Percentiles rank a stretch among this genome's conserved stretches.
Evolutionary conservation across 2,113 vertebrate genomes (phyloP).

Genomic region (Rhegmatorhina hoffmannsi): DNA sequence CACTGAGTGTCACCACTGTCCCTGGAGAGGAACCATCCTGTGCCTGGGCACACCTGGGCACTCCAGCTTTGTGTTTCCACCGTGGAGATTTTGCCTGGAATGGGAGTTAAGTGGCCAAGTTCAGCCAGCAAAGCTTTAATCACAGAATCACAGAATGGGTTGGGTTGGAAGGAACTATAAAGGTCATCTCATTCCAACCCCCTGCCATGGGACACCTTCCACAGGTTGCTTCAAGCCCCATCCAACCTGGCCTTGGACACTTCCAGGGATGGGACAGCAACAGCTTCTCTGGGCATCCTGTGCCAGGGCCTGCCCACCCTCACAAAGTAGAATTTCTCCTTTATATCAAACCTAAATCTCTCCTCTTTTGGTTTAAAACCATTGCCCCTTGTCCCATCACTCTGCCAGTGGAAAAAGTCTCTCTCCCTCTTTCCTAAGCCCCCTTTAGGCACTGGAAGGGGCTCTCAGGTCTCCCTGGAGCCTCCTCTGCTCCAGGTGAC

Average conservation of each 20-base stretch:
- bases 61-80: neutral
- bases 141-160: neutral
- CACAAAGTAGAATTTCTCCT: neutral
- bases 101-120: fast-evolving
- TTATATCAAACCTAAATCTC: neutral
- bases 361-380: neutral
- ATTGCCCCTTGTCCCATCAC: neutral
- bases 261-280: neutral
- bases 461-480: neutral
- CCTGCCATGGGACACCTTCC: neutral
- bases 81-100: fast-evolving
- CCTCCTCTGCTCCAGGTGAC: neutral
- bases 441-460: neutral
- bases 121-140: neutral
- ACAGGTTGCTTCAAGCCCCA: neutral
- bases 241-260: neutral
- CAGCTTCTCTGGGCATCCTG: neutral
- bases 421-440: neutral
- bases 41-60: neutral
- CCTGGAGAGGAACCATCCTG: neutral
- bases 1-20: neutral
- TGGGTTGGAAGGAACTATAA: neutral
- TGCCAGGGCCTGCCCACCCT: neutral
- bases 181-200: neutral
- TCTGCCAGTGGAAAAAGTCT: neutral